A percentile compares a stretch with the other conserved stretches of the same genome.
These are phyloP conservation scores for Riptortus pedestris DNA, from an alignment of 1,140 invertebrate species.

Conservation along the genomic window DNA sequence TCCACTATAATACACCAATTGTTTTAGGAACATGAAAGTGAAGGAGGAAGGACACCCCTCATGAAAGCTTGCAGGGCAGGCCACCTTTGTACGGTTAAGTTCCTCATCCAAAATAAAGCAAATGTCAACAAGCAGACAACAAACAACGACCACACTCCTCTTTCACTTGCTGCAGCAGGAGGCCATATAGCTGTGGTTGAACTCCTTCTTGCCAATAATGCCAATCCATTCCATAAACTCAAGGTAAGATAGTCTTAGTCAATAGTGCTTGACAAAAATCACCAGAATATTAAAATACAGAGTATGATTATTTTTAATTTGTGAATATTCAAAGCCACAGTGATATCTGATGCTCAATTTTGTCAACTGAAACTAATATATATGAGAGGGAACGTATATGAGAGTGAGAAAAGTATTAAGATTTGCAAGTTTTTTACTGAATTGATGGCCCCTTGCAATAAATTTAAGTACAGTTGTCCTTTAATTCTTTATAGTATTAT, in stretches of 20 bases:
- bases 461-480: no score
- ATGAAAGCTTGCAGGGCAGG: constrained; percentile 99
- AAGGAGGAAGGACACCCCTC: constrained; percentile 85
- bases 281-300: no score
- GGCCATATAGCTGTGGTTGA: constrained; percentile 90
- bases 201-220: constrained; percentile 74
- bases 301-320: no score
- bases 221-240: constrained; percentile 90
- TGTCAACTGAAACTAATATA: no score
- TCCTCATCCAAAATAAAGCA: constrained; percentile 85
- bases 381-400: no score
- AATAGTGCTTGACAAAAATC: not conserved
- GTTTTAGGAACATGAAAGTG: constrained; percentile 78
- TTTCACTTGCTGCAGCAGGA: constrained; percentile 92
- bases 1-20: no score
- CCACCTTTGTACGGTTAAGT: constrained; percentile 96
- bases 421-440: no score
- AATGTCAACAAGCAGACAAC: constrained; percentile 91
- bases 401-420: no score
- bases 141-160: constrained; percentile 94
- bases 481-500: no score
- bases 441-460: no score
- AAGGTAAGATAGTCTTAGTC: constrained; percentile 48
- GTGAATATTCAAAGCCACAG: no score
- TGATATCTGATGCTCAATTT: no score